These are phyloP conservation scores for Troides aeacus DNA, from an alignment of 2,888 invertebrate genomes.

Conservation along the genomic window DNA sequence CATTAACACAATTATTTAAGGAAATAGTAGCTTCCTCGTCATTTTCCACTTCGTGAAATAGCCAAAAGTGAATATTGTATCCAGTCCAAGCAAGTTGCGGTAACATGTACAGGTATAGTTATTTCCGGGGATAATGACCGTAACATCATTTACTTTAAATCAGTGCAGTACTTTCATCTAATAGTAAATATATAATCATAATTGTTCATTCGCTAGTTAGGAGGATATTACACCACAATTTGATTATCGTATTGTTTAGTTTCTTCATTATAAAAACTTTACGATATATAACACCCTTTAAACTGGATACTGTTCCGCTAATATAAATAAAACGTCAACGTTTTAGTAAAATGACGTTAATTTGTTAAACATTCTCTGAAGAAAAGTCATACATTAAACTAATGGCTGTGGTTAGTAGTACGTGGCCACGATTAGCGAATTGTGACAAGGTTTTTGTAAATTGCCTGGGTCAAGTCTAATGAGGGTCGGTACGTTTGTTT, in stretches of 20 bases:
- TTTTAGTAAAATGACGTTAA: not conserved
- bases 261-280: too few species aligned
- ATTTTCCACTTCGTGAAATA: not conserved
- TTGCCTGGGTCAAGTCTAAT: conserved; percentile 27
- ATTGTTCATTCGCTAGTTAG: too few species aligned
- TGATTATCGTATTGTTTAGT: too few species aligned
- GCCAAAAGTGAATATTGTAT: not conserved
- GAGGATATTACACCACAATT: too few species aligned
- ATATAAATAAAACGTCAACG: not conserved
- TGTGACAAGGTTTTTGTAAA: conserved; percentile 29
- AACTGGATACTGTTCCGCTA: too few species aligned
- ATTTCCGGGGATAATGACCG: not conserved
- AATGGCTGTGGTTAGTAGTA: conserved; percentile 15
- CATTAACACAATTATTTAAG: not conserved
- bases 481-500: conserved; percentile 27
- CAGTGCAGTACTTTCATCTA: too few species aligned
- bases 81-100: not conserved
- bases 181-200: too few species aligned
- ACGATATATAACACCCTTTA: too few species aligned
- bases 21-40: not conserved
- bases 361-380: not conserved
- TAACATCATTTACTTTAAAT: too few species aligned
- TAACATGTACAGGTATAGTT: not conserved
- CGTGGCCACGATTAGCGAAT: conserved; percentile 27
- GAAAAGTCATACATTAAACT: conserved; percentile 7